Evolutionary conservation across 2,888 invertebrate species (phyloP), one percentile per base, ranked within the genome.

Genomic region (Entomobrya proxima): DNA sequence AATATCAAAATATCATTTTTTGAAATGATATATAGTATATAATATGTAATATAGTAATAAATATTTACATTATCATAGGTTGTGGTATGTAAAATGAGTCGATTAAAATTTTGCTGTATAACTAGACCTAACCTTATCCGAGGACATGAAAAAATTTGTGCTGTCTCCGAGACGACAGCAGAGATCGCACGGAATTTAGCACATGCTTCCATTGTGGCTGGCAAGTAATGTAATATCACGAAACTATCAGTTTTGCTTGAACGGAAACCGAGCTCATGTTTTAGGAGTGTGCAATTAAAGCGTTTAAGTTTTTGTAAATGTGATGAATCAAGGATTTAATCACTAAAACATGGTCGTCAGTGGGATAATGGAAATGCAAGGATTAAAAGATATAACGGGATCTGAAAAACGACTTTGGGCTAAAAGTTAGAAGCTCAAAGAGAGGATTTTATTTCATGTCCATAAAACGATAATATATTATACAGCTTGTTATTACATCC

Each of bases 281-380:
- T 3, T n/a, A 2, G 11, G 18, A 64, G 61, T 69, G 15, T 44
- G 40, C 40, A 40, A 24, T 61, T 61, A 32, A 52, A 50, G 7
- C 37, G 40, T 24, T 21, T 27, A 40, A 9, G 32, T 47, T 24
- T 61, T 74, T 74, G 61, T 61, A 61, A 61, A 74, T 44, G 24
- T 18, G 15, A 74, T 81, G 74, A 81, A 81, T 81, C 81, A 81
- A 35, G 50, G 11, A n/a, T 61, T 74, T 81, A 74, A 81, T 81
- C 81, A 74, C 81, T 44, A 81, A 40, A 40, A n/a, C 40, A 61
- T 81, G 81, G 47, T 21, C 35, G 35, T 74, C 58, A 72, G 32
- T 37, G 47, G 30, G 15, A 44, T 44, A 79, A 37, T 74, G 77
- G 77, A n/a, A 78, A 64, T 64, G 40, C 18, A 18, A 27, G 44